Conservation (phyloP, 1,140 invertebrate genomes). For the Anoplophora glabripennis region DNA sequence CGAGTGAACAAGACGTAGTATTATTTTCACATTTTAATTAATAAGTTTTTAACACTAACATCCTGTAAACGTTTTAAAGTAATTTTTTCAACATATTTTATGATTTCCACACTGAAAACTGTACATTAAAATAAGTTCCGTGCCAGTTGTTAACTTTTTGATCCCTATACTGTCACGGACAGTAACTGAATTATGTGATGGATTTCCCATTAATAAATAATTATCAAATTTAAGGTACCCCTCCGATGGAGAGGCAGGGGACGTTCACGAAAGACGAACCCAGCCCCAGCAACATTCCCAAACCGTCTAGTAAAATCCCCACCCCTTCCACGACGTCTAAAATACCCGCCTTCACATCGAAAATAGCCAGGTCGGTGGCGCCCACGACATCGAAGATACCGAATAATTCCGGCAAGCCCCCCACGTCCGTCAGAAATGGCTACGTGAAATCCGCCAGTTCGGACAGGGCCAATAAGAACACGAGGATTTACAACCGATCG, state of each 20-base stretch:
- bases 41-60: no score
- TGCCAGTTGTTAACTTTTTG: no score
- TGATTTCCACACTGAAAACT: no score
- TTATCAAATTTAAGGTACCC: conserved; percentile 35
- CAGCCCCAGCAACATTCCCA: conserved; percentile 11
- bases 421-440: conserved; percentile 9
- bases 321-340: conserved; percentile 37
- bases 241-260: conserved; percentile 71
- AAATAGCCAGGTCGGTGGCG: conserved; percentile 22
- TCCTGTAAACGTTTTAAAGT: no score
- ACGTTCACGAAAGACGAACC: conserved; percentile 83
- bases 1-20: no score
- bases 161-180: no score
- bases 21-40: no score
- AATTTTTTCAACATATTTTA: no score
- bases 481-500: conserved; percentile 39
- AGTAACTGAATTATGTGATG: no score
- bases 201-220: not conserved
- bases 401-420: conserved; percentile 1
- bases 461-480: conserved; percentile 33
- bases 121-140: no score
- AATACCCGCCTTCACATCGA: conserved; percentile 35
- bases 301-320: conserved; percentile 42
- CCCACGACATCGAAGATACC: conserved; percentile 20
- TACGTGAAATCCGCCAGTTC: conserved; percentile 39